Evolutionary conservation across 2,113 vertebrate genomes (phyloP).

Genomic region (Uria lomvia): DNA sequence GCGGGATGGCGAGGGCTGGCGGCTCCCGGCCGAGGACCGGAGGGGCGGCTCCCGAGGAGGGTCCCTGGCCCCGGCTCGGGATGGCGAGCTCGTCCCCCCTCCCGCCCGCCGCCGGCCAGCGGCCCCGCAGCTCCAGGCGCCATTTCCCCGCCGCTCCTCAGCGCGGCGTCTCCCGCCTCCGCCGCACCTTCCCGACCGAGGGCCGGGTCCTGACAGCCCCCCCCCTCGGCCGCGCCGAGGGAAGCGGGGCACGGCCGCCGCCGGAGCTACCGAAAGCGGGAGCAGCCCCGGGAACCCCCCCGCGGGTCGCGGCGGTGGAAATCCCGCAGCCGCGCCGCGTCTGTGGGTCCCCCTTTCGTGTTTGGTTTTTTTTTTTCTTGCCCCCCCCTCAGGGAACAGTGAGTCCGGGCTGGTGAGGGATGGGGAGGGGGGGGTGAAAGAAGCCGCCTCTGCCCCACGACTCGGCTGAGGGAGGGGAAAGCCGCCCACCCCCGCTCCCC

Average conservation of each 20-base stretch:
- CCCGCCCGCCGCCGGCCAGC: neutral
- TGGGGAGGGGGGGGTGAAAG: neutral
- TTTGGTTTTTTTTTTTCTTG: neutral
- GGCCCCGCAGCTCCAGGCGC: neutral
- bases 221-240: too few species aligned
- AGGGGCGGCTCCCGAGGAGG: neutral
- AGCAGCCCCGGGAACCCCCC: neutral
- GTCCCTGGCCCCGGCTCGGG: neutral
- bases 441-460: neutral
- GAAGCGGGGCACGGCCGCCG: neutral
- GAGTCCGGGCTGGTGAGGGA: neutral
- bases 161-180: neutral
- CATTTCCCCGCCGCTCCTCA: conserved; percentile 31
- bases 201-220: neutral
- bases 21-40: neutral
- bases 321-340: neutral
- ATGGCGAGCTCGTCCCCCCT: neutral
- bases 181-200: neutral
- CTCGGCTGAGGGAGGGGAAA: neutral
- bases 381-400: neutral
- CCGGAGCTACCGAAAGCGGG: too few species aligned
- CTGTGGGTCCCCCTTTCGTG: neutral
- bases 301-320: too few species aligned
- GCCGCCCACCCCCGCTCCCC: neutral
- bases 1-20: neutral